Evolutionary conservation across 2,113 vertebrate species (phyloP), one percentile per base, ranked within the genome.

Genomic region (Panthera leo): DNA sequence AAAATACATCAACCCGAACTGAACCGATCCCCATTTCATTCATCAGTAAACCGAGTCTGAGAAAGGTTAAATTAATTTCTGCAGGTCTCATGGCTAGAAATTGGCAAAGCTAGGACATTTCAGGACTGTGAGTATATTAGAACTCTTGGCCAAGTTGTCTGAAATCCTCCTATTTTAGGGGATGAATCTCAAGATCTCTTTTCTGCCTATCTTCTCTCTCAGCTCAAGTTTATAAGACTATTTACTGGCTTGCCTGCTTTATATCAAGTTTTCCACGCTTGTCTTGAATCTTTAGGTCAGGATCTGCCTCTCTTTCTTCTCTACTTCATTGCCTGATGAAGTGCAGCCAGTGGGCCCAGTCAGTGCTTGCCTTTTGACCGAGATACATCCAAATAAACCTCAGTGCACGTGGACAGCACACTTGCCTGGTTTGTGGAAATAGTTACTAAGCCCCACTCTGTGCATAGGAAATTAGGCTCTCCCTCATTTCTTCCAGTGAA

Each of bases 221-320:
- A 48, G 25, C 8, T 94, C 71, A 88, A 48, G 42, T 42, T 75
- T 42, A 21, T 45, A 83, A 78, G 78, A 65, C 29, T 58, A 2
- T 51, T 97, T 93, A 86, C 25, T 68, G 5, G 36, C 39, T 94
- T 95, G 67, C 11, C 25, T 95, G 4, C 78, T 89, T 93, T 70
- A 58, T 27, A 9, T 4, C 1, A 15, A 63, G 27, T 68, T 84
- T 80, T 48, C 1, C 19, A 18, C 31, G 21, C 6, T 63, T 80
- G 27, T 23, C 4, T 91, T 31, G 91, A 3, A 39, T 86, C n/a
- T 83, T 94, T 63, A 95, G n/a, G 39, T 87, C 51, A 71, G 36
- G 7, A 31, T 79, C 16, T 45, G 31, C n/a, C 61, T n/a, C 39
- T 70, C 21, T 87, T 91, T 92, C 5, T 3, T 18, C 14, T 92